Evolutionary conservation across 2,113 vertebrate genomes (phyloP).

Genomic region (Hemicordylus capensis): DNA sequence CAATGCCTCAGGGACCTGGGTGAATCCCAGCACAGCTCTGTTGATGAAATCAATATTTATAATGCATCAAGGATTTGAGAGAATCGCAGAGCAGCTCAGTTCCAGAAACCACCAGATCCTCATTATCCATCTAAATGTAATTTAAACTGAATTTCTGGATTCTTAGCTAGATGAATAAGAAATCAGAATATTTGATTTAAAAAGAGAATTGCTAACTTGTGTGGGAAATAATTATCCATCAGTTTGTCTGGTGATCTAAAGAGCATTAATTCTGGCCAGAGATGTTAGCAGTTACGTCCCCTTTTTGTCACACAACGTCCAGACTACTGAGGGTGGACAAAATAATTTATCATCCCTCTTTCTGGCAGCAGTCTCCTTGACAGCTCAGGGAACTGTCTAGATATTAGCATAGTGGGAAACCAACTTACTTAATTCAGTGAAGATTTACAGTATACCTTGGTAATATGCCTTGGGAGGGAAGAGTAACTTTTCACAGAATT

Average conservation of each 20-base stretch:
- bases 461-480: not conserved
- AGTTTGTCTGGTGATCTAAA: not conserved
- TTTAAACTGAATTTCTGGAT: not conserved
- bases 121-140: not conserved
- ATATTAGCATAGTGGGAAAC: not conserved
- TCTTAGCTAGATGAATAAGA: not conserved
- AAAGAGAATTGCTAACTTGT: not conserved
- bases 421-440: constrained; percentile 2
- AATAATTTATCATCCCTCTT: not conserved
- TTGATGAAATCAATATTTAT: not conserved
- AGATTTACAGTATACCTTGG: not conserved
- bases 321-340: not conserved
- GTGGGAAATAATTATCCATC: not conserved
- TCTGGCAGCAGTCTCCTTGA: not conserved
- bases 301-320: not conserved
- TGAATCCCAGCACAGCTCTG: not conserved
- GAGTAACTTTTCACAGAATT: not conserved
- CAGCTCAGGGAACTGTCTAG: not conserved
- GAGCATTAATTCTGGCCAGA: not conserved
- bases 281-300: not conserved
- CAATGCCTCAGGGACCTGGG: not conserved
- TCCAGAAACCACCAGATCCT: not conserved
- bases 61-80: not conserved
- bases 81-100: too few relatives aligned
- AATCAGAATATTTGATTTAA: not conserved